These are phyloP conservation scores for Haplochromis burtoni DNA, from an alignment of 2,113 vertebrate species.

Conservation along the genomic window DNA sequence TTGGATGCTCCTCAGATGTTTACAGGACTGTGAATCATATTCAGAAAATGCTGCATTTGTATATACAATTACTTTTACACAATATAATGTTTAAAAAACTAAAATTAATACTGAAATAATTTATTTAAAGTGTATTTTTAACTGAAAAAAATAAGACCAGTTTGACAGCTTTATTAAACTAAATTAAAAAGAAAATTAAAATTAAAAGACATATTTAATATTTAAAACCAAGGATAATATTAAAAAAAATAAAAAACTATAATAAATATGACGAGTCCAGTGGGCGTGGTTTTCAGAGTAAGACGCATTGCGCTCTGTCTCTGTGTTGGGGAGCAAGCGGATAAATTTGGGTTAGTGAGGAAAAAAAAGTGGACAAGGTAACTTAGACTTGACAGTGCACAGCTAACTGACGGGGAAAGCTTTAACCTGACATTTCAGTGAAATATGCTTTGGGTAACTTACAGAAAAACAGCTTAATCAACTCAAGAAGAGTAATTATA, in stretches of 20 bases:
- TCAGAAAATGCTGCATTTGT: not conserved
- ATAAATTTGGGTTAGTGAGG: not conserved
- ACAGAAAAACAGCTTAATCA: constrained; percentile 27
- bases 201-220: not conserved
- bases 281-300: not conserved
- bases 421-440: constrained; percentile 22
- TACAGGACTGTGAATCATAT: not conserved
- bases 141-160: not conserved
- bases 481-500: constrained; percentile 49
- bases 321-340: not conserved
- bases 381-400: not conserved
- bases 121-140: not conserved
- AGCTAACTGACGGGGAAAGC: constrained; percentile 23
- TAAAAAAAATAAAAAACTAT: not conserved
- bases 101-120: not conserved
- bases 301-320: not conserved
- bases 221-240: not conserved
- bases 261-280: not conserved
- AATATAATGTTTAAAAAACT: not conserved
- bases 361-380: not conserved
- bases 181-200: not conserved
- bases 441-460: constrained; percentile 18
- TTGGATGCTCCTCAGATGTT: not conserved
- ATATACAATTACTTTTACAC: not conserved
- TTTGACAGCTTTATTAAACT: not conserved